Base-by-base conservation (phyloP, 2,797 vertebrate genomes). In the Hybognathus amarus region DNA sequence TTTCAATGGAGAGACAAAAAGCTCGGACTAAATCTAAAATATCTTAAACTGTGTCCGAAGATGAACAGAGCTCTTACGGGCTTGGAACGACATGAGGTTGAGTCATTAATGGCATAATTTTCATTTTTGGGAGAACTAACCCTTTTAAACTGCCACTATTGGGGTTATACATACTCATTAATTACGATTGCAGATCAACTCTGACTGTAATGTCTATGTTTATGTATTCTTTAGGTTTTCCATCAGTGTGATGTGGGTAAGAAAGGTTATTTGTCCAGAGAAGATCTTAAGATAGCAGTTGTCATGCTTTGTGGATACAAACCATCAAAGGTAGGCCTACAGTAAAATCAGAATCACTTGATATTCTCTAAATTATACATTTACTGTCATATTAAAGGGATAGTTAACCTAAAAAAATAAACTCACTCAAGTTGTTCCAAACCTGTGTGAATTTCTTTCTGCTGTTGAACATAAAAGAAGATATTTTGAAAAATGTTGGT, bases 241-340 rank as follows among this genome's bases (percentile, higher is more conserved):
- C 79, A 90, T 79, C 87, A 1, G 0, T 94, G 90, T 54, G 93
- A 92, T 84, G 87, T 91, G 89, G 91, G 88, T n/a, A 89, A 88
- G 22, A 94, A 94, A 85, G 90, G 90, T 27, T 93, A 42, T 73
- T 86, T 95, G 73, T 94, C 82, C 88, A 91, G 93, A 91, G 93
- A 95, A 75, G 93, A 95, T 77, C 90, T 95, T 66, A 93, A 94
- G 89, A 87, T 95, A 54, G 91, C 90, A 22, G 84, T 93, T 18
- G 89, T 92, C 38, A 94, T 91, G 90, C 75, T 94, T 38, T 95
- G 95, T 91, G 93, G 91, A 69, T 95, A 94, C 86, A 95, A 96
- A 80, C 91, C 91, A 36, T 94, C 90, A 74, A 95, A 96, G 92
- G 90, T 94, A 30, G 59, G 59, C 24, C 24, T 63, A 90, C 74